These are phyloP conservation scores for Collichthys lucidus DNA, from an alignment of 2,113 vertebrate species.

Conservation along the genomic window DNA sequence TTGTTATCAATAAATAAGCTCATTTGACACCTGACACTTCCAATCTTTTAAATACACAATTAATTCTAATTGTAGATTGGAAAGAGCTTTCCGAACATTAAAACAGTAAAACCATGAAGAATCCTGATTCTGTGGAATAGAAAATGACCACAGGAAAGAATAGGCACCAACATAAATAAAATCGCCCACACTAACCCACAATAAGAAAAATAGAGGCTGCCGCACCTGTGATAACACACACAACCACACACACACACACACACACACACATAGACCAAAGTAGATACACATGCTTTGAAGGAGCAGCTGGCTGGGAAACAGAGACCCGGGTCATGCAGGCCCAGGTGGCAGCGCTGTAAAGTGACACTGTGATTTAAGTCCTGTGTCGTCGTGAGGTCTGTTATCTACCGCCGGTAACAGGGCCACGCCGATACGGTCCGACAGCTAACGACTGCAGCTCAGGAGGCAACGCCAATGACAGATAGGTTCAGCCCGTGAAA, in stretches of 20 bases:
- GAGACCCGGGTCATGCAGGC: constrained; percentile 54
- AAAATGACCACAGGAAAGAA: not conserved
- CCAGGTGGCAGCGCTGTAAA: constrained; percentile 69
- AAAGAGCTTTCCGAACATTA: not conserved
- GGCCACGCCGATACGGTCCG: constrained; percentile 59
- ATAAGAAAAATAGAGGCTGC: not conserved
- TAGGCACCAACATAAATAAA: not conserved
- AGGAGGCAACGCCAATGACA: constrained; percentile 65
- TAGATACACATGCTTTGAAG: not conserved
- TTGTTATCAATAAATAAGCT: too few species aligned
- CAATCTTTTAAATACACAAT: too few species aligned
- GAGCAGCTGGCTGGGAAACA: constrained; percentile 48
- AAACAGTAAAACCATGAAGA: not conserved
- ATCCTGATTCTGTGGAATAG: not conserved
- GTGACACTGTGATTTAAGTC: constrained; percentile 82
- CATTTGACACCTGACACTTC: too few species aligned
- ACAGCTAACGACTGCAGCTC: constrained; percentile 63
- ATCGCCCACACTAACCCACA: not conserved
- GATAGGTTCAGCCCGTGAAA: constrained; percentile 21
- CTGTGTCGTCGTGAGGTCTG: constrained; percentile 59
- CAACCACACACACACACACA: not conserved
- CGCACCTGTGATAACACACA: not conserved
- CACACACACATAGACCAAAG: not conserved
- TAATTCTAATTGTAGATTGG: not conserved
- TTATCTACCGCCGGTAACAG: constrained; percentile 76